Base-by-base conservation (phyloP, 2,888 invertebrate species). In the Hartigia nigra region DNA sequence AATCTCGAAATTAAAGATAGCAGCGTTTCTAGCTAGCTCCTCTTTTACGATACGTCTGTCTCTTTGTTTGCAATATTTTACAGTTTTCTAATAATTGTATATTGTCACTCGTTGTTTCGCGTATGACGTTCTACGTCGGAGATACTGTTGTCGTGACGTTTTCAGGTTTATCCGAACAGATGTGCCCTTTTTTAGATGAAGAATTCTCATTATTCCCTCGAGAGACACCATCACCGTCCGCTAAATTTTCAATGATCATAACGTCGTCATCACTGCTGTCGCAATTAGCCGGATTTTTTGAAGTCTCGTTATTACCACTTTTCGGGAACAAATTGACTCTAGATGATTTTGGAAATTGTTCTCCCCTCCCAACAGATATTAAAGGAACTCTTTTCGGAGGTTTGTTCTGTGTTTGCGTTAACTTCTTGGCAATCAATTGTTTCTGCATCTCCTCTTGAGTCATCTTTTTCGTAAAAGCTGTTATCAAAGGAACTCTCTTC, bases 401-500 rank as follows among this genome's bases (percentile, higher is more conserved):
- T 80, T 84, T 90, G 34, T 78, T 86, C 12, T 31, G 31, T 1
- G 31, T 9, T 34, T 11, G 31, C 12, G 34, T 34, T 12, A 34
- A 31, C 72, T 72, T 31, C 78, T 78, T 78, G 72, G 79, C 31
- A 72, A 31, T 77, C 70, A 91, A 80, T 79, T 91, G 91, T 74
- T 87, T 89, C 81, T 91, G 88, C 87, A 86, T 88, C 72, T 91
- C 90, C 76, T 90, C 89, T 14, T 88, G 88, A 2, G 89, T 89
- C 34, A 91, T 87, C 36, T 90, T 90, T 78, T 91, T 92, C 31
- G 93, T 90, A 79, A 92, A 93, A 82, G 93, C 91, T 69, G 93
- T 93, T 35, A 93, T 93, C 14, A 93, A 84, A 0, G 92, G 90
- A 14, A 90, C 90, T 2, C 87, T 90, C 79, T 92, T 93, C 79